phyloP scores from a whole-genome alignment of 2,113 vertebrate genomes.

The Campylorhamphus procurvoides region DNA sequence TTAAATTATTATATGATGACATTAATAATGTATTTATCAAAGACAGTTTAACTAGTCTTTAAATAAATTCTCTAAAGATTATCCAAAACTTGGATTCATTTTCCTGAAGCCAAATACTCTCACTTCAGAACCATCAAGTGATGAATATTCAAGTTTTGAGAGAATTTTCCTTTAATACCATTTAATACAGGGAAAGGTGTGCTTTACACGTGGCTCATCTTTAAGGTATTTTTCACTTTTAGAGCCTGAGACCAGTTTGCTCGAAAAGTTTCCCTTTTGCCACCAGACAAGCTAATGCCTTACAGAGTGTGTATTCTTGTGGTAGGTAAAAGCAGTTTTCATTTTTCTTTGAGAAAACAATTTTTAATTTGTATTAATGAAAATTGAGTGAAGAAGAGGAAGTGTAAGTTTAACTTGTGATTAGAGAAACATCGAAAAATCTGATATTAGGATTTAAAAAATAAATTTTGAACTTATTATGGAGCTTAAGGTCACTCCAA shows the following conservation, averaged over 20 bases:
- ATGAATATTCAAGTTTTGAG: neutral
- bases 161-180: neutral
- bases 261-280: neutral
- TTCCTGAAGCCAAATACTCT: neutral
- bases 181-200: neutral
- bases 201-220: neutral
- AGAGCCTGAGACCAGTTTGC: neutral
- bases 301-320: neutral
- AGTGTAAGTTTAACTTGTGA: neutral
- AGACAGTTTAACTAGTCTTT: neutral
- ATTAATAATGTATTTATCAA: neutral
- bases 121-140: neutral
- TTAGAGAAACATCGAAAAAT: neutral
- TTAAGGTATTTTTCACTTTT: neutral
- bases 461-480: neutral
- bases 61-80: neutral
- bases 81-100: neutral
- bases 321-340: neutral
- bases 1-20: neutral
- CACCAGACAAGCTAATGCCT: fast-evolving
- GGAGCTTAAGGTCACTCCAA: neutral
- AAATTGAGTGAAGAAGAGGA: neutral
- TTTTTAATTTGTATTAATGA: neutral
- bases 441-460: neutral
- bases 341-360: neutral